Evolutionary conservation across 2,888 invertebrate genomes (phyloP).

Genomic region (Diadromus collaris): DNA sequence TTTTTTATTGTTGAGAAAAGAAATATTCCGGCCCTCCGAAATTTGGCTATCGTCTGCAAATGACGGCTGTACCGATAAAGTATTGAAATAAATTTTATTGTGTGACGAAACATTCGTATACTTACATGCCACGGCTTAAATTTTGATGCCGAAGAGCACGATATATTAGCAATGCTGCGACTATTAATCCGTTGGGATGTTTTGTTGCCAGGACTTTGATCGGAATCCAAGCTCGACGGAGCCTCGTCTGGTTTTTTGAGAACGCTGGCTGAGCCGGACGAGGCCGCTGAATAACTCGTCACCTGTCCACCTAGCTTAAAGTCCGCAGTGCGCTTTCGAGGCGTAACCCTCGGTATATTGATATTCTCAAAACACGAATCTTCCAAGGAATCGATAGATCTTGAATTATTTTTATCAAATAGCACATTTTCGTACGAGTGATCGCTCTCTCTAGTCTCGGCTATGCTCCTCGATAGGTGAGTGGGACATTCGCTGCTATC

Average conservation of each 20-base stretch:
- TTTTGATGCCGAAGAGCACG: conserved; percentile 68
- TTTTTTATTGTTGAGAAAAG: too few species aligned
- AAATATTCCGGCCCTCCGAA: too few species aligned
- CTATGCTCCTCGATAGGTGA: conserved; percentile 67
- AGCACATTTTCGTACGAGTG: conserved; percentile 71
- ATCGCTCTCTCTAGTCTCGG: conserved; percentile 70
- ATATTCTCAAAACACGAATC: conserved; percentile 73
- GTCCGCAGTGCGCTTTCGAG: conserved; percentile 72
- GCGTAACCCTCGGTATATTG: conserved; percentile 74
- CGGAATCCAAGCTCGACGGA: conserved; percentile 70
- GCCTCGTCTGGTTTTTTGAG: conserved; percentile 69
- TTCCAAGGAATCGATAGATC: conserved; percentile 58
- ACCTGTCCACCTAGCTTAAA: conserved; percentile 77
- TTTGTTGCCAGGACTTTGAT: conserved; percentile 69
- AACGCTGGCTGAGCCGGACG: conserved; percentile 59
- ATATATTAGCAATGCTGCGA: conserved; percentile 75
- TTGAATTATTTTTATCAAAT: conserved; percentile 66
- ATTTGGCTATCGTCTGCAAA: too few species aligned
- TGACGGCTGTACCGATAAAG: too few species aligned
- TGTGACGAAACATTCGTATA: conserved; percentile 18
- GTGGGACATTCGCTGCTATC: conserved; percentile 25
- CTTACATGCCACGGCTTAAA: conserved; percentile 74
- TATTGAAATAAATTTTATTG: not conserved
- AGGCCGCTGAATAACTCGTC: conserved; percentile 62
- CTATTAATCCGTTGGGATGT: conserved; percentile 70